Conservation (phyloP, 2,888 invertebrate species). For the Petrolisthes manimaculis region DNA sequence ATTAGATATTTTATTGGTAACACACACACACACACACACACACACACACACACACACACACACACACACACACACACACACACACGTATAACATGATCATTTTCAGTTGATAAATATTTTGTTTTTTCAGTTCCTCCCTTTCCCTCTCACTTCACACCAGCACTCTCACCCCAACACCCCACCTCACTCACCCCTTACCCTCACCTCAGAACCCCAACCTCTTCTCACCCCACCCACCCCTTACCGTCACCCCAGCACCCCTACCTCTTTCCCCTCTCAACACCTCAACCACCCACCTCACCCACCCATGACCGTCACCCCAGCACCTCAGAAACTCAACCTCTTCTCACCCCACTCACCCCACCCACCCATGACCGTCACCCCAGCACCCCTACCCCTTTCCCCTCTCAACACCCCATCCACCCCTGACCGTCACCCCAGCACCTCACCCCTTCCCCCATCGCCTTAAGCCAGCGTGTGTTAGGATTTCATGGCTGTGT, state of each 20-base stretch:
- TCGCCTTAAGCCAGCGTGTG: too few species aligned
- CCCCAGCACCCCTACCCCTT: too few species aligned
- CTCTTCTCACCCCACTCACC: background rate
- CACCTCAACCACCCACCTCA: background rate
- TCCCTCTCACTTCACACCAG: background rate
- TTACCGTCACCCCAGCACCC: background rate
- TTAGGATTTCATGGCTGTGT: too few species aligned
- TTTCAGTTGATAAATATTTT: background rate
- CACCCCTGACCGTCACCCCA: too few species aligned
- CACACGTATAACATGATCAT: background rate
- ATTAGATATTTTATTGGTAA: background rate
- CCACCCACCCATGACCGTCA: background rate
- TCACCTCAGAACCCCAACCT: background rate
- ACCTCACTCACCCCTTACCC: background rate
- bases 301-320: background rate
- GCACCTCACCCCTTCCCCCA: too few species aligned
- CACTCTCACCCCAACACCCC: background rate
- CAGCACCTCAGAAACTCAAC: background rate
- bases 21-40: background rate
- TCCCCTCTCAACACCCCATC: background rate
- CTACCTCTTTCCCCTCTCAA: background rate
- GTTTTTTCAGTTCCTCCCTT: background rate
- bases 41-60: background rate
- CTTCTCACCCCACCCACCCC: background rate
- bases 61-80: background rate